These are phyloP conservation scores for Siniperca chuatsi DNA, from an alignment of 2,113 vertebrate species.

Conservation along the genomic window DNA sequence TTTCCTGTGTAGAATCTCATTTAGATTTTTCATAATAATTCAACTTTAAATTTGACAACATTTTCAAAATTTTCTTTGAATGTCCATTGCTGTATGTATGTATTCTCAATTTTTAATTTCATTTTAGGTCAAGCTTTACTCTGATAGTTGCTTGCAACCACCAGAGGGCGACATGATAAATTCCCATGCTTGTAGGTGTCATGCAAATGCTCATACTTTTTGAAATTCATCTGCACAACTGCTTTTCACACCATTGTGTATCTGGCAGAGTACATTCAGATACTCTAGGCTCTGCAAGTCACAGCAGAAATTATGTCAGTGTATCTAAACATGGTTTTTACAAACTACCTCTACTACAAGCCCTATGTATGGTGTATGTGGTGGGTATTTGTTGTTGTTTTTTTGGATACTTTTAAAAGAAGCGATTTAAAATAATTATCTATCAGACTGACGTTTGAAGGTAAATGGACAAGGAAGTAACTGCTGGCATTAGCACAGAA, in stretches of 20 bases:
- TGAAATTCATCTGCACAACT: background rate
- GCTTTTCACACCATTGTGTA: background rate
- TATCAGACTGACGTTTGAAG: background rate
- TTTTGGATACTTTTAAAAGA: no score
- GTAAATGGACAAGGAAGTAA: background rate
- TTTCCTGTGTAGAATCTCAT: background rate
- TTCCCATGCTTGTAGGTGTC: background rate
- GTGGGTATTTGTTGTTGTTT: background rate
- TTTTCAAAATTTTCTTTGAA: no score
- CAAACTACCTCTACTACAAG: background rate
- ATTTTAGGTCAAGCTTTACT: background rate
- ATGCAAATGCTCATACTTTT: background rate
- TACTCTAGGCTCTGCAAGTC: background rate
- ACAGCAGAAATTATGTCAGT: background rate
- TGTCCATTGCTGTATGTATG: background rate
- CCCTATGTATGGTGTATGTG: no score
- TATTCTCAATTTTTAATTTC: background rate
- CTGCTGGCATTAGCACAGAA: background rate
- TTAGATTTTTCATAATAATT: background rate
- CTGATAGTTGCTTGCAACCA: slow-evolving; percentile 31
- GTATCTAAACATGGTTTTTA: background rate
- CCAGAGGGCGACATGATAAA: slow-evolving; percentile 57
- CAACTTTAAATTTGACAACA: no score
- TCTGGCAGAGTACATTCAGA: background rate
- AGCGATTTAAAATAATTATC: background rate